Evolutionary conservation across 2,113 vertebrate genomes (phyloP).

Genomic region (Cercopithecus mona): DNA sequence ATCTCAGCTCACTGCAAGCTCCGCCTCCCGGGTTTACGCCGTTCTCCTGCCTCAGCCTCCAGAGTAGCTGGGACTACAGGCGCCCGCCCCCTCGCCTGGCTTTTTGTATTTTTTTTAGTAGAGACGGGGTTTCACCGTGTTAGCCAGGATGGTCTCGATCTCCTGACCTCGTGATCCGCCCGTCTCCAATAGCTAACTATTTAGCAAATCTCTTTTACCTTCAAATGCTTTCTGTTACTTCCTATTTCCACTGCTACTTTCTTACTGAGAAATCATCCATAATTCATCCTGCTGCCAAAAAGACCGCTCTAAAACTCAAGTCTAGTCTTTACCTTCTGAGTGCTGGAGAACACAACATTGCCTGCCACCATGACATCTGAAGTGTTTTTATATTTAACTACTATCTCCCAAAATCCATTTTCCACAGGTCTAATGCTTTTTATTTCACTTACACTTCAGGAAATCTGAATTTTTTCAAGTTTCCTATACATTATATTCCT

Average conservation of each 20-base stretch:
- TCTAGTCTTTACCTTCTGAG: not conserved
- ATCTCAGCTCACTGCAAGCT: too few relatives aligned
- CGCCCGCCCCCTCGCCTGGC: accelerated
- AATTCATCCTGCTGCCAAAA: not conserved
- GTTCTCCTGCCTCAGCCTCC: too few relatives aligned
- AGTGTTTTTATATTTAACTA: not conserved
- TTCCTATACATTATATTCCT: not conserved
- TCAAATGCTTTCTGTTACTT: not conserved
- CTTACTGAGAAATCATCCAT: not conserved
- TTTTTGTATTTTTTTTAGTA: too few relatives aligned
- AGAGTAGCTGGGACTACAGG: too few relatives aligned
- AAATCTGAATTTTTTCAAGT: not conserved
- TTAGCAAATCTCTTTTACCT: not conserved
- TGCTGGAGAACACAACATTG: not conserved
- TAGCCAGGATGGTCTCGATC: too few relatives aligned
- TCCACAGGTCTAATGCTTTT: not conserved
- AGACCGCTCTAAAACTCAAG: not conserved
- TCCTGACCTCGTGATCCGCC: too few relatives aligned
- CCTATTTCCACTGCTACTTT: not conserved
- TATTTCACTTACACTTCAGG: not conserved
- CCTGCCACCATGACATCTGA: not conserved
- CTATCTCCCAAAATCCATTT: not conserved
- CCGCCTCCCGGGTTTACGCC: too few relatives aligned
- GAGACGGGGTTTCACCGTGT: too few relatives aligned
- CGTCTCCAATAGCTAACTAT: not conserved